Conservation (phyloP, 1,140 invertebrate genomes). For the Eumaeus atala region DNA sequence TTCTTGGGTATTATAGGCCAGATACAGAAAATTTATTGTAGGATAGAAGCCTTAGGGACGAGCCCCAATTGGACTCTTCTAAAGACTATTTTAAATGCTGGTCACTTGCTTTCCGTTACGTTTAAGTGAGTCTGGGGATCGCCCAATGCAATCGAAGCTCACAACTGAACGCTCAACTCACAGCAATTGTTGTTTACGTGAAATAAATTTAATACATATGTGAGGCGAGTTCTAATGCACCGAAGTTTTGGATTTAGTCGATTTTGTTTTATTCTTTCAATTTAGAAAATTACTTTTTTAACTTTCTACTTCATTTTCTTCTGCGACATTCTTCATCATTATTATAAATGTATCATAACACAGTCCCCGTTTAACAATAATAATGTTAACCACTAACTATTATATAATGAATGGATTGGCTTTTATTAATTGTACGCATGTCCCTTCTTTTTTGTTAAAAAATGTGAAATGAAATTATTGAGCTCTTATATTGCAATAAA, state of each 20-base stretch:
- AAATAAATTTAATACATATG: slow-evolving; percentile 22
- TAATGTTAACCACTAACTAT: too few species aligned
- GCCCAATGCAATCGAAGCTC: slow-evolving; percentile 20
- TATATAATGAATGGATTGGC: too few species aligned
- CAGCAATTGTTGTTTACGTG: slow-evolving; percentile 1
- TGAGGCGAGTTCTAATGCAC: slow-evolving; percentile 7
- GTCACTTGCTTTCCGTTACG: slow-evolving; percentile 22
- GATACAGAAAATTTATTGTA: background rate
- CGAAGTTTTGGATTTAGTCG: slow-evolving; percentile 7
- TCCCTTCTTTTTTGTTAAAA: too few species aligned
- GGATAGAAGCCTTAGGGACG: background rate
- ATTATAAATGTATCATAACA: too few species aligned
- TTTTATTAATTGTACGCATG: too few species aligned
- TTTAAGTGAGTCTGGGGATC: slow-evolving; percentile 24
- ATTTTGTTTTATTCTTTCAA: background rate
- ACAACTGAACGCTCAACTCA: slow-evolving; percentile 10
- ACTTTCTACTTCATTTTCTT: too few species aligned
- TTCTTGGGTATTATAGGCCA: too few species aligned
- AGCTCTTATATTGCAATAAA: too few species aligned
- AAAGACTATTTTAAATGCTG: slow-evolving; percentile 25
- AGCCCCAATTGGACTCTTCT: slow-evolving; percentile 15
- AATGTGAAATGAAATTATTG: too few species aligned
- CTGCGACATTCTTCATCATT: too few species aligned
- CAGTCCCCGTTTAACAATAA: too few species aligned
- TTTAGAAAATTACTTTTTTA: background rate